Conservation (phyloP, 2,888 invertebrate species). For the Bhutanitis thaidina region DNA sequence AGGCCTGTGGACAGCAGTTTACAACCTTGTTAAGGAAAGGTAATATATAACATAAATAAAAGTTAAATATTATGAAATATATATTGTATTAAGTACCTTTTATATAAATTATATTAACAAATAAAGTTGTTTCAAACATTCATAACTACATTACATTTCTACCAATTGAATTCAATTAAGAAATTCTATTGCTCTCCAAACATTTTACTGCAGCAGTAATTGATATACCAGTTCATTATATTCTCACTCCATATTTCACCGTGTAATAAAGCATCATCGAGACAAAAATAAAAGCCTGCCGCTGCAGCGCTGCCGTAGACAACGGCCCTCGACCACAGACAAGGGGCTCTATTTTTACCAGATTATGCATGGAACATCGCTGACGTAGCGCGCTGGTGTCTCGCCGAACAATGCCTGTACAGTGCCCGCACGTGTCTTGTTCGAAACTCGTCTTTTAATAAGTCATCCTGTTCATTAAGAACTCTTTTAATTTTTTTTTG, state of each 20-base stretch:
- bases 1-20: no score
- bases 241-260: slow-evolving; percentile 20
- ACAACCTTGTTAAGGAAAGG: no score
- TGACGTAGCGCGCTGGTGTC: slow-evolving; percentile 30
- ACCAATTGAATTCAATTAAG: background rate
- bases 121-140: no score
- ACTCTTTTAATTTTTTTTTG: no score
- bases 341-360: slow-evolving; percentile 66
- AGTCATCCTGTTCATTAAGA: slow-evolving; percentile 13
- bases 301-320: slow-evolving; percentile 32
- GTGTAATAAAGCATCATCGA: slow-evolving; percentile 38
- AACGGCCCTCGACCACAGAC: slow-evolving; percentile 42
- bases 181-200: background rate
- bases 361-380: slow-evolving; percentile 60
- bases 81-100: no score
- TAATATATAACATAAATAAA: no score
- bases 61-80: no score
- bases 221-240: slow-evolving; percentile 19
- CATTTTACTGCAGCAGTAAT: background rate
- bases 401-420: slow-evolving; percentile 21
- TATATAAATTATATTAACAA: no score
- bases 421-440: slow-evolving; percentile 4
- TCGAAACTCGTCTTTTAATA: slow-evolving; percentile 3
- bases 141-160: no score
- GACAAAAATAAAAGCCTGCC: slow-evolving; percentile 36